Percentiles rank a stretch among this genome's conserved stretches.
phyloP scores from a whole-genome alignment of 2,113 vertebrate genomes.

The Crypturellus undulatus region DNA sequence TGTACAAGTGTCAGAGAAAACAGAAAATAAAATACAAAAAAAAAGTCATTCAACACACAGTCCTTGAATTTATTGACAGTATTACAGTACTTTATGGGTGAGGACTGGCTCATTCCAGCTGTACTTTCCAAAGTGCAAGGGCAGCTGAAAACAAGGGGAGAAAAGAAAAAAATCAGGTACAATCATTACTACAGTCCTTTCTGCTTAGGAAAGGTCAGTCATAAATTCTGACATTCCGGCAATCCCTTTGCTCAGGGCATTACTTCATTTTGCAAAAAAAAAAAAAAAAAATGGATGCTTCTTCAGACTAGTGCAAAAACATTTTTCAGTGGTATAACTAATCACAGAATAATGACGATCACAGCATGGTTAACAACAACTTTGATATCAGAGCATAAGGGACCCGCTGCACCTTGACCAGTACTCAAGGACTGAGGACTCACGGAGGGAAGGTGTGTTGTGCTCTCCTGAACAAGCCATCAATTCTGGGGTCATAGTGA shows the following conservation, averaged over 20 bases:
- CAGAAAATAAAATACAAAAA: conserved; percentile 31
- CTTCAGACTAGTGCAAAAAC: conserved; percentile 69
- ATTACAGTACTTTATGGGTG: conserved; percentile 56
- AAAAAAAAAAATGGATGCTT: conserved; percentile 36
- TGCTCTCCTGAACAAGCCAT: neutral
- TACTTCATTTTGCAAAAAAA: conserved; percentile 38
- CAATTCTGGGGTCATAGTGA: conserved; percentile 24
- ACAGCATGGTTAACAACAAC: neutral
- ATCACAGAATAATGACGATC: conserved; percentile 27
- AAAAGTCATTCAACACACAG: conserved; percentile 39
- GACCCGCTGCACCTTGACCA: neutral
- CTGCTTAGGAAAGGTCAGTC: conserved; percentile 3
- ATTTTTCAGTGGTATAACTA: conserved; percentile 17
- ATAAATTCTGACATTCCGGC: conserved; percentile 50
- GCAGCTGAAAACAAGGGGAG: conserved; percentile 44
- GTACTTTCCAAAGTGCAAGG: conserved; percentile 35
- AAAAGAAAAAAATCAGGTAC: conserved; percentile 43
- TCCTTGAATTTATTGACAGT: conserved; percentile 62
- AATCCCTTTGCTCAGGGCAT: conserved; percentile 33
- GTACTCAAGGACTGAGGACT: neutral
- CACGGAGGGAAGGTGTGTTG: neutral
- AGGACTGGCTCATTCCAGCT: conserved; percentile 52
- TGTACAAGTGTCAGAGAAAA: conserved; percentile 64
- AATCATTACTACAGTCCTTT: neutral
- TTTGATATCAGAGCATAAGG: neutral